Evolutionary conservation across 2,113 vertebrate genomes (phyloP), one percentile per base, ranked within the genome.

Genomic region (Agapornis roseicollis): DNA sequence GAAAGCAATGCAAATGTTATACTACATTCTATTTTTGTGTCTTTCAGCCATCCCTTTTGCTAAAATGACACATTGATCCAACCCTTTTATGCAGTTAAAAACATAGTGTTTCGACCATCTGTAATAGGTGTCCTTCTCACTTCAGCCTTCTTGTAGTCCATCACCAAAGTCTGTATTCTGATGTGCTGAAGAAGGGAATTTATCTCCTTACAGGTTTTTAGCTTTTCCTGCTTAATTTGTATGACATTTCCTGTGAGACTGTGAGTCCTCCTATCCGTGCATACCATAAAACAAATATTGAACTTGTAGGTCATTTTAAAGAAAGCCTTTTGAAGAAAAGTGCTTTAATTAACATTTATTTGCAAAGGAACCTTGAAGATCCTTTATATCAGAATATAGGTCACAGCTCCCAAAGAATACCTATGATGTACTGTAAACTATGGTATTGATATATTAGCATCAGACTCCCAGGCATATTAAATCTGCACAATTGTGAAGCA

Each of bases 301-400:
- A 77, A 86, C 71, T 53, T 88, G 60, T 19, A 92, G 60, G 72
- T 86, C 35, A 85, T 83, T 88, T 94, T 28, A 44, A 93, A 90
- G 85, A 31, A 94, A 63, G 24, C 76, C 82, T 94, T 88, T 95
- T 0, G 2, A 88, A 94, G 88, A 74, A 95, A 89, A 93, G 69
- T 74, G 80, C 60, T 95, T 90, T 92, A 89, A 89, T 95, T 95
- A 93, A 92, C 90, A 93, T 92, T 92, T 95, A 90, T 94, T 96
- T 96, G 92, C 83, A 79, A 85, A 89, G 86, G 77, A 90, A 49
- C 44, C 29, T 8, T 61, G 73, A 90, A 81, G 80, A 92, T 89
- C 80, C 61, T 92, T 90, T 90, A 37, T 66, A 87, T 87, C n/a
- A 11, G 17, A 92, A 88, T 90, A 92, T 69, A 93, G 93, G 88